A percentile compares a stretch with the other conserved stretches of the same genome.
Evolutionary conservation across 2,797 vertebrate genomes (phyloP).

Genomic region (Perodicticus potto): DNA sequence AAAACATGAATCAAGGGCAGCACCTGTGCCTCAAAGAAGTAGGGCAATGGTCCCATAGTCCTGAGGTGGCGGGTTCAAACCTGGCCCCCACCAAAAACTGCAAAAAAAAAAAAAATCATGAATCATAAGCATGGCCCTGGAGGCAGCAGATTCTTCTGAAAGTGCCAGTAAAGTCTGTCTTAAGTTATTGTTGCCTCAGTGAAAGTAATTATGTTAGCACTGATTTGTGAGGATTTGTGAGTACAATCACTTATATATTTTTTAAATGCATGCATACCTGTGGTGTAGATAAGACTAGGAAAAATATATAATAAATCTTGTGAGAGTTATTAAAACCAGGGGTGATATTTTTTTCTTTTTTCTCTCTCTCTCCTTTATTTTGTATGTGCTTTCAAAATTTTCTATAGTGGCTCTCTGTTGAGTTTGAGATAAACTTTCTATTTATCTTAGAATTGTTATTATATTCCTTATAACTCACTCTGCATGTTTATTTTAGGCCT

Average conservation of each 20-base stretch:
- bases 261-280: neutral
- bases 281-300: conserved; percentile 1
- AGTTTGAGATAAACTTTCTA: neutral
- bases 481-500: neutral
- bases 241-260: neutral
- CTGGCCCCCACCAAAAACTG: too few relatives aligned
- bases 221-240: neutral
- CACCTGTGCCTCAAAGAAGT: too few relatives aligned
- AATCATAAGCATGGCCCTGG: neutral
- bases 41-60: too few relatives aligned
- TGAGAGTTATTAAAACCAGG: conserved; percentile 28
- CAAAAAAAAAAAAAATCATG: too few relatives aligned
- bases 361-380: neutral
- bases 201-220: conserved; percentile 5
- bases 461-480: neutral
- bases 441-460: conserved; percentile 42
- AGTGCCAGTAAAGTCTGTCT: neutral
- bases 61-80: too few relatives aligned
- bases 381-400: neutral
- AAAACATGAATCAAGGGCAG: neutral
- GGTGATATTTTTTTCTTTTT: neutral
- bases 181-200: neutral
- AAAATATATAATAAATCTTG: conserved; percentile 1
- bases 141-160: neutral
- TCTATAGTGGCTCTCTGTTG: neutral